Base-by-base conservation (phyloP, 2,797 vertebrate species). In the Danionella dracula region DNA sequence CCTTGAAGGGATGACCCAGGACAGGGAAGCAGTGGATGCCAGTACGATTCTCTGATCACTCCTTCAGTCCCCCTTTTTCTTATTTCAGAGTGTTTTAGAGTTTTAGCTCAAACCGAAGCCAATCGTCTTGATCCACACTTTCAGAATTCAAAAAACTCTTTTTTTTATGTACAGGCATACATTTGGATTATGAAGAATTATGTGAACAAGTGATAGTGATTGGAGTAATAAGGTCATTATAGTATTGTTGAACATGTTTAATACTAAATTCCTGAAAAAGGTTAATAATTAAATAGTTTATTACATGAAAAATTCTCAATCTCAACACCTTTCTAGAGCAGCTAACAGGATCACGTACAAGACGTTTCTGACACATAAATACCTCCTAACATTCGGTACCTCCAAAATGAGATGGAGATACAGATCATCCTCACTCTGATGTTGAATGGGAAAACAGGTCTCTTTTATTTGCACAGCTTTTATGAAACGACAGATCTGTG, bases 401-500 rank as follows among this genome's bases (percentile, higher is more conserved):
- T n/a, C n/a, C 15, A 1, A 13, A 21, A 13, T 1, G 1, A 0
- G n/a, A 37, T 54, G 35, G 23, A 17, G 11, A 21, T 35, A 10
- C 34, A 38, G 15, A 65, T 46, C 35, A 66, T 57, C 53, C 21
- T 8, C 15, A 21, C 1, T 8, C 23, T 49, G 15, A 21, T 32
- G 9, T 48, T 57, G 23, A 31, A 40, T 53, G 12, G 11, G 57
- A 31, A 8, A 56, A 34, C 29, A 29, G 13, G 8, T 29, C 44
- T 10, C 19, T 37, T 49, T 56, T 66, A 44, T 71, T 50, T 29
- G 23, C 17, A 41, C 41, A 37, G 60, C 21, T 32, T 60, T 62
- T 15, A 66, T 63, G 44, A 15, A 70, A 38, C 55, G 38, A 42
- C 32, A 67, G 70, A 58, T 72, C 61, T 68, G 34, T 55, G 44